These are phyloP conservation scores for Apodemia duryi DNA, from an alignment of 2,888 invertebrate genomes.

Conservation along the genomic window DNA sequence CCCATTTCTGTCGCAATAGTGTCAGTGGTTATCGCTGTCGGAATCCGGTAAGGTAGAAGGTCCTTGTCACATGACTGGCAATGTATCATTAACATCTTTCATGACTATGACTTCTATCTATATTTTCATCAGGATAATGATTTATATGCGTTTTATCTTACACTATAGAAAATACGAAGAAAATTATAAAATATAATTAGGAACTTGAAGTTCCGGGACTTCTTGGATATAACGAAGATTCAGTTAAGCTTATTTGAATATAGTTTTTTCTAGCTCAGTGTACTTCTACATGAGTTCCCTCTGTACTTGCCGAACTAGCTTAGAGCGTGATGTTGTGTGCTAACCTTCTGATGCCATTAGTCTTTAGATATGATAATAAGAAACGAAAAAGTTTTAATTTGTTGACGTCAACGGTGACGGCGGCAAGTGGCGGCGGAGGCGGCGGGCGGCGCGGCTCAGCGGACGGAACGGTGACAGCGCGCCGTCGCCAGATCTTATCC, in stretches of 20 bases:
- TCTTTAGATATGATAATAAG: not conserved
- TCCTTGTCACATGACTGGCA: too few species aligned
- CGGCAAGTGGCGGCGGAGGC: not conserved
- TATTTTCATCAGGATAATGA: too few species aligned
- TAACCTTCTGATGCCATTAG: not conserved
- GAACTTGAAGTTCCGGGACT: too few species aligned
- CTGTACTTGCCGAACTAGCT: not conserved
- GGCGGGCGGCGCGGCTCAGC: constrained; percentile 20
- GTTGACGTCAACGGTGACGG: not conserved
- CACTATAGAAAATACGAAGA: too few species aligned
- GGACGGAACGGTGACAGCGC: constrained; percentile 30
- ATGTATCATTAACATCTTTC: too few species aligned
- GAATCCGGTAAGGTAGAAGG: too few species aligned
- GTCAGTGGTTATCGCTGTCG: too few species aligned
- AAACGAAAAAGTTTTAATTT: not conserved
- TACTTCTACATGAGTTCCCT: not conserved
- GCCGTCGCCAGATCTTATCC: constrained; percentile 33
- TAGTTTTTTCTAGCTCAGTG: not conserved
- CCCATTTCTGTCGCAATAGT: too few species aligned
- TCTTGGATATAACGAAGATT: not conserved
- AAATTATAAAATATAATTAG: too few species aligned
- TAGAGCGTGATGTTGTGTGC: not conserved
- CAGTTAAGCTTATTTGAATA: not conserved
- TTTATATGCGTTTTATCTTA: too few species aligned
- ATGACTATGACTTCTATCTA: too few species aligned